These are phyloP conservation scores for Girardinichthys multiradiatus DNA, from an alignment of 2,113 vertebrate species.

Conservation along the genomic window DNA sequence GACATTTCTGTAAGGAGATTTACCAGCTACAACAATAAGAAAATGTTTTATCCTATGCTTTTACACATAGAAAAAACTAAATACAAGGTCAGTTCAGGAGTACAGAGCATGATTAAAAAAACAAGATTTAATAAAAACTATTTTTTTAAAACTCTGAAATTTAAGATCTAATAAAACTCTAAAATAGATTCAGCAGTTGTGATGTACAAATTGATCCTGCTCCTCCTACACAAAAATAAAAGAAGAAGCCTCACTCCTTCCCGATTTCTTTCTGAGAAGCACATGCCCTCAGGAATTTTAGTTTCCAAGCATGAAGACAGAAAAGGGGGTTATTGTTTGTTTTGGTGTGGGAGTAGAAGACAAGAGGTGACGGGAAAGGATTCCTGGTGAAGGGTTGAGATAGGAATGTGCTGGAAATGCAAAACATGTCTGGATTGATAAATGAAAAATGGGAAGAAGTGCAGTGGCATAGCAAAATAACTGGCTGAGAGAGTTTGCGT, in stretches of 20 bases:
- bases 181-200: background rate
- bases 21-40: background rate
- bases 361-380: background rate
- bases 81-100: background rate
- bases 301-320: background rate
- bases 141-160: background rate
- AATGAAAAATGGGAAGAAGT: conserved; percentile 9
- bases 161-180: background rate
- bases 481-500: background rate
- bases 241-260: background rate
- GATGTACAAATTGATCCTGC: no score
- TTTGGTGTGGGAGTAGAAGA: background rate
- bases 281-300: background rate
- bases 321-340: background rate
- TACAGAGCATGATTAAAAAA: background rate
- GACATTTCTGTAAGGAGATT: background rate
- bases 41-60: background rate
- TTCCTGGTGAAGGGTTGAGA: background rate
- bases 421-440: conserved; percentile 6
- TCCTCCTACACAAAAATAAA: background rate
- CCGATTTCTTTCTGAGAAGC: background rate
- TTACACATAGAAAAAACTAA: background rate
- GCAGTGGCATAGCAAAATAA: background rate
- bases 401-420: background rate
- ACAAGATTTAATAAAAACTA: background rate